Conservation (phyloP, 2,888 invertebrate genomes). For the Antheraea assamensis region DNA sequence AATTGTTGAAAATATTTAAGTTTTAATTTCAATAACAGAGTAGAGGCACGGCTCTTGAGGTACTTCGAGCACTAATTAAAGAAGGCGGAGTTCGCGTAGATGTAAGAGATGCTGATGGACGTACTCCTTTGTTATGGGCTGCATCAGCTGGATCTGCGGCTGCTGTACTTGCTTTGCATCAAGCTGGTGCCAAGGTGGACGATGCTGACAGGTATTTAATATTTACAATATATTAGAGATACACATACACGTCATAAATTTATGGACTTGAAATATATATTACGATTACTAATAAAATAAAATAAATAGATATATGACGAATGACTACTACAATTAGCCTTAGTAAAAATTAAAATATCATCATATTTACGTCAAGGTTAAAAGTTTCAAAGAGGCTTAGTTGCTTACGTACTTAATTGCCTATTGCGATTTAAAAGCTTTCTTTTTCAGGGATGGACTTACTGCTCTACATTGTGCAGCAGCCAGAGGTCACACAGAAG, state of each 20-base stretch:
- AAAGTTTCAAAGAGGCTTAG: not conserved
- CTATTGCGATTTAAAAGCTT: not conserved
- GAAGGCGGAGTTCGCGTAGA: constrained; percentile 91
- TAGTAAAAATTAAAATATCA: not conserved
- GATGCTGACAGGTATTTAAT: constrained; percentile 87
- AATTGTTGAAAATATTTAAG: not conserved
- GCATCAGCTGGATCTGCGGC: constrained; percentile 97
- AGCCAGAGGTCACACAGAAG: constrained; percentile 96
- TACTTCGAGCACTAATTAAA: constrained; percentile 89
- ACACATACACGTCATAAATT: not conserved
- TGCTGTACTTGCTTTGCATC: constrained; percentile 93
- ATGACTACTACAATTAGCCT: too few species aligned
- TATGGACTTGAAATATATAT: too few species aligned
- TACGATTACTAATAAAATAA: too few species aligned
- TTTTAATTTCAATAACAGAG: constrained; percentile 44
- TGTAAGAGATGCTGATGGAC: constrained; percentile 94
- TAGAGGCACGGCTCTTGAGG: constrained; percentile 87
- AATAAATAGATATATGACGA: too few species aligned
- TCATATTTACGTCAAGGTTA: not conserved
- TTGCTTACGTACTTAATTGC: not conserved
- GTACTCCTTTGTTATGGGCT: constrained; percentile 98
- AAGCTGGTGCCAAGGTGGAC: constrained; percentile 92
- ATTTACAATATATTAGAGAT: not conserved
- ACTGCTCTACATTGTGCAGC: constrained; percentile 98
- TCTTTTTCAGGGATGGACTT: constrained; percentile 89